Evolutionary conservation across 2,888 invertebrate species (phyloP), one percentile per base, ranked within the genome.

Genomic region (Allygus modestus): DNA sequence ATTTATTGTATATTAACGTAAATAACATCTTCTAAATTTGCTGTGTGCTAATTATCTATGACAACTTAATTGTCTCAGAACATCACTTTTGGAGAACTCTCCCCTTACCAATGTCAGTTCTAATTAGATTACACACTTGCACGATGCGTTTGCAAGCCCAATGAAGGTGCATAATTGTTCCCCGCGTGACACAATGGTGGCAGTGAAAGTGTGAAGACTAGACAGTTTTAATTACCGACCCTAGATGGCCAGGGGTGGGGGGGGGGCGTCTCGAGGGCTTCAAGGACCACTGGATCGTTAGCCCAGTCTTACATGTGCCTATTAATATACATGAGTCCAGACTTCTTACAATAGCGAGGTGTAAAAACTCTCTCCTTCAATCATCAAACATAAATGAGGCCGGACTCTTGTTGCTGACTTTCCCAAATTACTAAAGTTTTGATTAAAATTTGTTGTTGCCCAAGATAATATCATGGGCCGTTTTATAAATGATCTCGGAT

Each of bases 281-380:
- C 26, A 46, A 77, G 75, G 46, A 41, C 43, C 17, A 46, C 75
- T 46, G 46, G 75, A 77, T 77, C 75, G 75, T 77, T 77, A 77
- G 46, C 28, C 75, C 28, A 2, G 46, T 46, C 46, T 77, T 77
- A 77, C 75, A 77, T 77, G 43, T 77, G 75, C 43, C 75, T 51
- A 77, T 77, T 77, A 77, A 77, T 77, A 77, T 77, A 77, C 75
- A 77, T 77, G 75, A 77, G 46, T 23, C 75, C 65, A 15, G 65
- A 65, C 65, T 65, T 65, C 65, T 65, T 65, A 65, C 65, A 65
- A 65, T 65, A 65, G 65, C 65, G 26, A 65, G 65, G 65, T 65
- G 65, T 65, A 28, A 65, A 65, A 65, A 65, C 65, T 65, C 65
- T 65, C 65, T 65, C 65, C 23, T 65, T 31, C 65, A 65, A 65